Evolutionary conservation across 2,797 vertebrate species (phyloP).

Genomic region (Lemur catta): DNA sequence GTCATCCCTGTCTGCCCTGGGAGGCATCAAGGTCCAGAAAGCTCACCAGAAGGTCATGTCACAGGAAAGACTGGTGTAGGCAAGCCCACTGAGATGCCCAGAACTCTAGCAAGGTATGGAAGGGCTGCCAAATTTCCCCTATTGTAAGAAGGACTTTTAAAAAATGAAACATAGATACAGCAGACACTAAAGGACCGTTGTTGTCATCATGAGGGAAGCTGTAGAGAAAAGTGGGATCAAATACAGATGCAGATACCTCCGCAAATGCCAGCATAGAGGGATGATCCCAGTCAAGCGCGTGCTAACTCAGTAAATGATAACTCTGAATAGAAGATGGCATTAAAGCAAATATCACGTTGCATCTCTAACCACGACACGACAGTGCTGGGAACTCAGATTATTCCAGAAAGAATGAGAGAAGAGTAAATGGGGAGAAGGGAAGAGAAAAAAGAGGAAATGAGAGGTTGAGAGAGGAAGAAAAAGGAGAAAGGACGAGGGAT

Average conservation of each 20-base stretch:
- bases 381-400: neutral
- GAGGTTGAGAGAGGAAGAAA: neutral
- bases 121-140: neutral
- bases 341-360: neutral
- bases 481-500: neutral
- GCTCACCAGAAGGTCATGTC: neutral
- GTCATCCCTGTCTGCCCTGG: neutral
- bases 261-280: neutral
- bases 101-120: neutral
- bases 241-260: neutral
- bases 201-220: neutral
- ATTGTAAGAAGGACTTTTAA: neutral
- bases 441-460: neutral
- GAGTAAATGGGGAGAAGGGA: neutral
- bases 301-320: neutral
- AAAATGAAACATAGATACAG: neutral
- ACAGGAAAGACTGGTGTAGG: neutral
- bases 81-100: neutral
- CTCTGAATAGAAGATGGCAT: neutral
- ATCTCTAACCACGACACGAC: neutral
- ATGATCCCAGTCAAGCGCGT: neutral
- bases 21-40: neutral
- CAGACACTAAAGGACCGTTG: neutral
- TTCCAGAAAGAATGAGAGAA: neutral
- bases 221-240: neutral